A percentile compares a stretch with the other conserved stretches of the same genome.
Evolutionary conservation across 2,113 vertebrate genomes (phyloP).

Genomic region (Rhabdornis inornatus): DNA sequence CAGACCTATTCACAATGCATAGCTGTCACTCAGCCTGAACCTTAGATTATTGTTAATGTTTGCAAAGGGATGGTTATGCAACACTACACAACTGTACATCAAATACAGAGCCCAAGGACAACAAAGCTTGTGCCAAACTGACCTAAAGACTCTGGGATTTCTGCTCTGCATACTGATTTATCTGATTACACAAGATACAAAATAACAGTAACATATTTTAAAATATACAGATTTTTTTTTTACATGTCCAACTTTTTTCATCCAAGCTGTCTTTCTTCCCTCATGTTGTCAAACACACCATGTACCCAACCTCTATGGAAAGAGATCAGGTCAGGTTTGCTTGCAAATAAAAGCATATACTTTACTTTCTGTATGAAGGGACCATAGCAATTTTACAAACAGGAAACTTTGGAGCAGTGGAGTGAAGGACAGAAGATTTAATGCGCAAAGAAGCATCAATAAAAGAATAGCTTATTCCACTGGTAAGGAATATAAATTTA

Average conservation of each 20-base stretch:
- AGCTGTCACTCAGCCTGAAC: constrained; percentile 4
- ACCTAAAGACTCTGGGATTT: not conserved
- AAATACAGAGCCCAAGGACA: not conserved
- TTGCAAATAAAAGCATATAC: not conserved
- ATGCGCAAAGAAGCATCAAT: not conserved
- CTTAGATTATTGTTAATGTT: not conserved
- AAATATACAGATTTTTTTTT: not conserved
- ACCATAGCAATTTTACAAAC: not conserved
- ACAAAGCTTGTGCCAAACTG: not conserved
- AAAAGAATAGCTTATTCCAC: not conserved
- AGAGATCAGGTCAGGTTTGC: not conserved
- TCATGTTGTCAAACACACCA: not conserved
- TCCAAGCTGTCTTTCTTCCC: not conserved
- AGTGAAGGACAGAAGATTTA: not conserved
- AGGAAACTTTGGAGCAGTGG: not conserved
- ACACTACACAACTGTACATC: not conserved
- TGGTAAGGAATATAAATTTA: not conserved
- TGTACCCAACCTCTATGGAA: not conserved
- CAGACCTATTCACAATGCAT: not conserved
- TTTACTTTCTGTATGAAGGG: not conserved
- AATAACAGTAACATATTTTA: not conserved
- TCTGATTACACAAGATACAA: not conserved
- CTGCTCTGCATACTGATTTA: constrained; percentile 10
- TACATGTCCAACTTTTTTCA: not conserved
- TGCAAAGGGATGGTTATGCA: not conserved